These are phyloP conservation scores for Macropus fuliginosus DNA, from an alignment of 2,797 vertebrate genomes.

Conservation along the genomic window DNA sequence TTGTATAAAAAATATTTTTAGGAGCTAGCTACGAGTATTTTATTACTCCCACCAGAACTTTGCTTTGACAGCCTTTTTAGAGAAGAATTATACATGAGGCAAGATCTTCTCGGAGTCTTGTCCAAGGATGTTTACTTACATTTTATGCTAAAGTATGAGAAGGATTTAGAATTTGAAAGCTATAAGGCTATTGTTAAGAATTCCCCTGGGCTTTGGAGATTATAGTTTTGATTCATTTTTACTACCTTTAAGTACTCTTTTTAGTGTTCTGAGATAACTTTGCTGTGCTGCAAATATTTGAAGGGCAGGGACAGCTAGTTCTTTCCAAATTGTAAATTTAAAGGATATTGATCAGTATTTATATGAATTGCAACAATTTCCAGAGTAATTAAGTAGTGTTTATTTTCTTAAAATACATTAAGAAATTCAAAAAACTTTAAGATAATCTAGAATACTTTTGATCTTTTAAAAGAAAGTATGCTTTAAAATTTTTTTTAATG, in stretches of 20 bases:
- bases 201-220: neutral
- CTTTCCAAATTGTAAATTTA: neutral
- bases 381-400: neutral
- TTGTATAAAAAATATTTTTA: neutral
- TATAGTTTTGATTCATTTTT: neutral
- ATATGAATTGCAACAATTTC: constrained; percentile 10
- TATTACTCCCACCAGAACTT: neutral
- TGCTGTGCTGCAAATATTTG: neutral
- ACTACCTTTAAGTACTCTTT: neutral
- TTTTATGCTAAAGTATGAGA: neutral
- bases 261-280: neutral
- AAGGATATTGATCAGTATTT: neutral
- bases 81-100: neutral
- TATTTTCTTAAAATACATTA: neutral
- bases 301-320: neutral
- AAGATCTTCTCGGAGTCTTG: neutral
- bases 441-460: constrained; percentile 18
- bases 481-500: neutral
- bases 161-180: neutral
- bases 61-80: neutral
- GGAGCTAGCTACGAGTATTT: neutral
- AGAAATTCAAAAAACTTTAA: constrained; percentile 35
- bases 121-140: neutral
- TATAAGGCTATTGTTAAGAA: neutral
- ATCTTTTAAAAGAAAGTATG: constrained; percentile 15